Base-by-base conservation (phyloP, 2,888 invertebrate genomes). In the Gibbula magus region DNA sequence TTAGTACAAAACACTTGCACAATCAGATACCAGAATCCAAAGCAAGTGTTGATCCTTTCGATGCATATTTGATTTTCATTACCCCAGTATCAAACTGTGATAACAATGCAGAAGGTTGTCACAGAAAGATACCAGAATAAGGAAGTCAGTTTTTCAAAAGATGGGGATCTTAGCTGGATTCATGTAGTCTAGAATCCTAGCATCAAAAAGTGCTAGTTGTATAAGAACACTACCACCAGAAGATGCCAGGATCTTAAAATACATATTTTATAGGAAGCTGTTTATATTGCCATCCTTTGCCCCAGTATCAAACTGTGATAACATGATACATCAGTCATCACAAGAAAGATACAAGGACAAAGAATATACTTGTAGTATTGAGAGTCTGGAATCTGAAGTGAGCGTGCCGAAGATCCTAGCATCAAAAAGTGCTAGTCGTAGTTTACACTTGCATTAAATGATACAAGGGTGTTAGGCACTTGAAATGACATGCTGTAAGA, bases 1-100 rank as follows among this genome's bases (percentile, higher is more conserved):
- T 22, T 67, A 67, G n/a, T 29, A 4, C 35, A 32, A 18, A n/a
- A 35, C 76, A 84, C 70, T 51, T 78, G 84, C 82, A 81, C 84
- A 84, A 78, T 70, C 54, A 79, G 70, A 79, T 82, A 79, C 79
- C 78, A 53, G 78, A 67, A 67, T 35, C 2, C 25, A 35, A 67
- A 67, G 67, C 45, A 45, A n/a, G 18, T 10, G 13, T 5, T 45
- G 5, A 13, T 45, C 18, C 29, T 67, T 67, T 29, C 18, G 22
- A 29, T 29, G 29, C 22, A 22, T 20, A 56, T 13, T 78, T 35
- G 45, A 45, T 18, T 67, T 52, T 18, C n/a, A 52, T 61, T 22
- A 32, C 22, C 51, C 67, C 66, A 77, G 77, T 56, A 77, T 51
- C 39, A 56, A 66, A 61, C 20, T 35, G 77, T 77, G 77, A 56